A percentile compares a stretch with the other conserved stretches of the same genome.
These are phyloP conservation scores for Cataglyphis livida DNA, from an alignment of 2,888 invertebrate genomes.

Conservation along the genomic window DNA sequence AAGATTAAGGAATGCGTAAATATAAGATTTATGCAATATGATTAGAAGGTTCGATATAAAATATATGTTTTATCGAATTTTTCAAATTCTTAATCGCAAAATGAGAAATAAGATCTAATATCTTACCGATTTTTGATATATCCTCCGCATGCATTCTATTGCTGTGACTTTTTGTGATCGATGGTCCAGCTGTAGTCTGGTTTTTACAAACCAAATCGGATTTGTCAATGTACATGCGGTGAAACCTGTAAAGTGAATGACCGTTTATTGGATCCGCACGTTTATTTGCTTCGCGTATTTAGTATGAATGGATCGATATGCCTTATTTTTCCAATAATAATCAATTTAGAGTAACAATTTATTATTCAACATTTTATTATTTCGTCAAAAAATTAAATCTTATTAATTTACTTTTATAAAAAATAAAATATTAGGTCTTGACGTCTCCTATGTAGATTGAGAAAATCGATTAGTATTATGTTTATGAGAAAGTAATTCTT, in stretches of 20 bases:
- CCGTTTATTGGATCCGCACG: constrained; percentile 40
- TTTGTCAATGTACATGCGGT: constrained; percentile 98
- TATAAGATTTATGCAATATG: background rate
- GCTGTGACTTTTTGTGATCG: constrained; percentile 89
- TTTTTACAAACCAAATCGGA: constrained; percentile 99
- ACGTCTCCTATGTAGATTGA: background rate
- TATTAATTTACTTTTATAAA: background rate
- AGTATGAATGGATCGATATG: background rate
- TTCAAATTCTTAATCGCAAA: background rate
- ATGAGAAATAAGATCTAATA: constrained; percentile 9
- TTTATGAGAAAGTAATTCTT: background rate
- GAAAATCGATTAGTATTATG: background rate
- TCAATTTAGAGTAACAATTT: constrained; percentile 15
- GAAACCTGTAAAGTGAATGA: constrained; percentile 90
- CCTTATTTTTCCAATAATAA: background rate
- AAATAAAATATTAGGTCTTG: background rate
- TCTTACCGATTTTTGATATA: constrained; percentile 92
- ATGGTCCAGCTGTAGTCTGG: constrained; percentile 97
- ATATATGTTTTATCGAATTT: background rate
- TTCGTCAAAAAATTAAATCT: background rate
- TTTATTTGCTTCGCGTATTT: constrained; percentile 19
- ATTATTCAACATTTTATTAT: background rate
- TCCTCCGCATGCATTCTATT: constrained; percentile 92
- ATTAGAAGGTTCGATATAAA: background rate
- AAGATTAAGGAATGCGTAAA: background rate